phyloP scores from a whole-genome alignment of 2,888 invertebrate genomes.

The Embidobia sp. region DNA sequence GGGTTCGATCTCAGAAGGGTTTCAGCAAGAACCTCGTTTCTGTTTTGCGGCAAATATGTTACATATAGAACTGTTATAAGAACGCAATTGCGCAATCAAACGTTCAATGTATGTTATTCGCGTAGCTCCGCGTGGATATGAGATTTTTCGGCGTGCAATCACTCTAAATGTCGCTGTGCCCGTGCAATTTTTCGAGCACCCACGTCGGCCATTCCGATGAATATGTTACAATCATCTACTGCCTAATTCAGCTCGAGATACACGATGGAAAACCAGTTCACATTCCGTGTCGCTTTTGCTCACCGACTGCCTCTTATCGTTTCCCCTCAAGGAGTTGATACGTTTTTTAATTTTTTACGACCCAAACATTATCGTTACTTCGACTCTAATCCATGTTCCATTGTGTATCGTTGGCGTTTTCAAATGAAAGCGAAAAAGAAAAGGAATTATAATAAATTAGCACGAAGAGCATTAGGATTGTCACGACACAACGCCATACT shows the following conservation, averaged over 20 bases:
- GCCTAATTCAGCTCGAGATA: constrained; percentile 56
- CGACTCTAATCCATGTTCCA: background rate
- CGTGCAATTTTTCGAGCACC: background rate
- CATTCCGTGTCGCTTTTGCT: constrained; percentile 27
- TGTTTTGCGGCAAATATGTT: too few species aligned
- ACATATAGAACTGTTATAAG: too few species aligned
- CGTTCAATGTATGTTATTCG: background rate
- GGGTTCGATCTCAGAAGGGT: too few species aligned
- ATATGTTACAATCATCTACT: constrained; percentile 35
- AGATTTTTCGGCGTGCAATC: background rate
- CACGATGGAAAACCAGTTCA: constrained; percentile 36
- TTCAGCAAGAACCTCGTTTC: too few species aligned
- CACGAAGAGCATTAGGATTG: background rate
- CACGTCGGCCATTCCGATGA: background rate
- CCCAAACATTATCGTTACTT: too few species aligned
- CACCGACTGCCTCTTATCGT: constrained; percentile 6
- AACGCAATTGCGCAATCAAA: background rate
- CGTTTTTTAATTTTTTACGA: constrained; percentile 2
- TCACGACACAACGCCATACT: constrained; percentile 69
- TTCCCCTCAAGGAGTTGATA: too few species aligned
- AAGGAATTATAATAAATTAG: background rate
- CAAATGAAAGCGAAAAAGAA: too few species aligned
- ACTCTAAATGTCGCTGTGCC: too few species aligned
- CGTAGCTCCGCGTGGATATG: background rate
- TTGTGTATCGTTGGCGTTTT: background rate